A percentile compares a stretch with the other conserved stretches of the same genome.
Conservation (phyloP, 2,888 invertebrate genomes). For the Biston stratarius region DNA sequence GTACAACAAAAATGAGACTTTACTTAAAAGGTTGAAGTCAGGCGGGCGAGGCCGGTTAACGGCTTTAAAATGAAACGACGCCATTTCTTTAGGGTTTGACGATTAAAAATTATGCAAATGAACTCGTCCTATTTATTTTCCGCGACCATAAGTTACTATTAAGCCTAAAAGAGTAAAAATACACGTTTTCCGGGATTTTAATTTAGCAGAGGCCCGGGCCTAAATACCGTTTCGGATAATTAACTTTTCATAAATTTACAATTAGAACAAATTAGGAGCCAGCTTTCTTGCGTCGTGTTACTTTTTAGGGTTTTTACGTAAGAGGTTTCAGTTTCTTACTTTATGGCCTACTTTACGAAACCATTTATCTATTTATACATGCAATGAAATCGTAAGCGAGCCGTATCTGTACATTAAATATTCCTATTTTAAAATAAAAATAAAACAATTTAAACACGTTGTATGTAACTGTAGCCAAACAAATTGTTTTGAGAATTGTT, state of each 20-base stretch:
- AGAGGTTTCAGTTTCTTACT: neutral
- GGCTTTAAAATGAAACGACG: neutral
- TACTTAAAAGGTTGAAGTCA: neutral
- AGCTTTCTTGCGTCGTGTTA: conserved; percentile 46
- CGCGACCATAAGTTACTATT: conserved; percentile 16
- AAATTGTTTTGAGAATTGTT: too few relatives aligned
- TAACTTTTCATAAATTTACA: conserved; percentile 55
- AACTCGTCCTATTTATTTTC: conserved; percentile 19
- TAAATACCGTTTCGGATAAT: conserved; percentile 50
- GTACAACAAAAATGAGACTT: too few relatives aligned
- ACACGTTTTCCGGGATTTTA: conserved; percentile 37
- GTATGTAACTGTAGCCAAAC: too few relatives aligned
- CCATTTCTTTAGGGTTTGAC: neutral
- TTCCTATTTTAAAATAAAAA: too few relatives aligned
- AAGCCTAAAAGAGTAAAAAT: conserved; percentile 25
- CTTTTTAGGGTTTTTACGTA: conserved; percentile 40
- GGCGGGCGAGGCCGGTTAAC: too few relatives aligned
- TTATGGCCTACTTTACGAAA: neutral
- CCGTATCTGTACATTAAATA: too few relatives aligned
- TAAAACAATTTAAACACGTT: too few relatives aligned
- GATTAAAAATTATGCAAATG: conserved; percentile 20
- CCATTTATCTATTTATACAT: too few relatives aligned
- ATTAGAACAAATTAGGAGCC: conserved; percentile 53
- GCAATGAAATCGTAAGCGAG: too few relatives aligned
- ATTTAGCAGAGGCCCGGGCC: conserved; percentile 38